A percentile compares a stretch with the other conserved stretches of the same genome.
phyloP scores from a whole-genome alignment of 2,113 vertebrate species.

The Dryoscopus gambensis region DNA sequence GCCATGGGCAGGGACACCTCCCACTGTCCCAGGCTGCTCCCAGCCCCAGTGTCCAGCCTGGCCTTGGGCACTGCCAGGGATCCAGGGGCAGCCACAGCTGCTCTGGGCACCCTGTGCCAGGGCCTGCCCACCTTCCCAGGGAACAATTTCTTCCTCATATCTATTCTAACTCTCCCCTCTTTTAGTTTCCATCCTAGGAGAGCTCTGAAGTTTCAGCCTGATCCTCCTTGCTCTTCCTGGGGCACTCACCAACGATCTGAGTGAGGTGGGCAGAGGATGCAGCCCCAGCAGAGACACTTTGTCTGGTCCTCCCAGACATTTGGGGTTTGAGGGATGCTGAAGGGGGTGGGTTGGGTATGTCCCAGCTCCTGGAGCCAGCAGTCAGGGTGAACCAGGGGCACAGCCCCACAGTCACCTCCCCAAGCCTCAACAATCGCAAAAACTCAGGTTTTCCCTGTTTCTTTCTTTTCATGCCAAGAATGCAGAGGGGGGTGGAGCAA shows the following conservation, averaged over 20 bases:
- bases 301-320: background rate
- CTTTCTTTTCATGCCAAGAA: background rate
- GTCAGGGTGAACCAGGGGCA: background rate
- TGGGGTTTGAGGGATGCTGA: background rate
- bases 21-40: background rate
- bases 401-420: background rate
- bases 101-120: background rate
- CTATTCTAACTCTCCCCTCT: background rate
- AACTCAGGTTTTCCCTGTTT: background rate
- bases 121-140: rapidly evolving
- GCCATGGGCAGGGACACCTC: background rate
- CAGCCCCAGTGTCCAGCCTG: background rate
- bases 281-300: background rate
- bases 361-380: background rate
- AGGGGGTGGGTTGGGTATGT: too few species aligned
- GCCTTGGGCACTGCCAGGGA: background rate
- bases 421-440: background rate
- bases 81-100: background rate
- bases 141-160: background rate
- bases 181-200: background rate
- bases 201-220: background rate
- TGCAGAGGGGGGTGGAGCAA: background rate
- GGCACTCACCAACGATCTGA: too few species aligned
- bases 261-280: background rate
- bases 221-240: background rate